phyloP scores from a whole-genome alignment of 2,113 vertebrate species.

The Malurus elegans region DNA sequence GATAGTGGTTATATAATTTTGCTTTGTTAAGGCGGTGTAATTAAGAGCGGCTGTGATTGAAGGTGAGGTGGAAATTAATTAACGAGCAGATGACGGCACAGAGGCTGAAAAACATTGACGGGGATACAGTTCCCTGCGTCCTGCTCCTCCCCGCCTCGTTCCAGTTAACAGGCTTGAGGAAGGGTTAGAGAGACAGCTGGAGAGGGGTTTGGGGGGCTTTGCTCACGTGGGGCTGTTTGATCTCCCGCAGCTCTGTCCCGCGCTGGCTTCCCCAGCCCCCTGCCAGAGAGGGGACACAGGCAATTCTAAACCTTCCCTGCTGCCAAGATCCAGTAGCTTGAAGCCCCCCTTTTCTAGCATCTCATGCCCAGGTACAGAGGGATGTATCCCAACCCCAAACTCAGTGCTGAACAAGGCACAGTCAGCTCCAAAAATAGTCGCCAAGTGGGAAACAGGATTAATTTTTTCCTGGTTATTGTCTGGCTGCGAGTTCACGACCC shows the following conservation, averaged over 20 bases:
- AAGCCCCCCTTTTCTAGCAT: background rate
- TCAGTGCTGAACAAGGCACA: background rate
- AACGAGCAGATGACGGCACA: background rate
- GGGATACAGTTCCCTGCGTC: background rate
- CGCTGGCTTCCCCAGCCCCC: accelerated
- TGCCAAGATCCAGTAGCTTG: accelerated
- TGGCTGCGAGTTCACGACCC: background rate
- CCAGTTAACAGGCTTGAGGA: background rate
- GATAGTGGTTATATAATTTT: background rate
- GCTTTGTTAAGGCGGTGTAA: background rate
- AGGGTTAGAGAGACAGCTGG: background rate
- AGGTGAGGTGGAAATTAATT: background rate
- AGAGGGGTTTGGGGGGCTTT: accelerated
- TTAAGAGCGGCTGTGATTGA: background rate
- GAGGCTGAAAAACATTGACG: background rate
- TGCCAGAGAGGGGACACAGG: background rate
- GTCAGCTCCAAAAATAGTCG: background rate
- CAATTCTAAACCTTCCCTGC: background rate
- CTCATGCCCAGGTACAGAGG: background rate
- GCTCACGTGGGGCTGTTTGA: background rate
- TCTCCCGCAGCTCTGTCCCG: accelerated
- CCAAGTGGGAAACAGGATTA: background rate
- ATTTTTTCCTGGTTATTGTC: conserved; percentile 48
- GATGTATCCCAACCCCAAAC: background rate
- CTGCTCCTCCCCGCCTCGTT: background rate